Evolutionary conservation across 1,140 invertebrate genomes (phyloP), one percentile per base, ranked within the genome.

Genomic region (Brachionus koreanus): DNA sequence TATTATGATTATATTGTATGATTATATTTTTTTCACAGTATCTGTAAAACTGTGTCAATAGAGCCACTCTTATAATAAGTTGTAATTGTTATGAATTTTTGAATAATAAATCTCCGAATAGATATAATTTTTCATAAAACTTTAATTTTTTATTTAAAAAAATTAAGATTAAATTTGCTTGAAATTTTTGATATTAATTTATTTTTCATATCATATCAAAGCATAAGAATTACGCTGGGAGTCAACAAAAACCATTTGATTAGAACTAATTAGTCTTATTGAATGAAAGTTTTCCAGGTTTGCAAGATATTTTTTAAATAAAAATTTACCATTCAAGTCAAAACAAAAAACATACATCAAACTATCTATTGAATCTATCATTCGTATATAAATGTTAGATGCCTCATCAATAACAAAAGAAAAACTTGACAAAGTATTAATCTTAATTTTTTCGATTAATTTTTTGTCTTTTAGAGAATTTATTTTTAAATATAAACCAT

Each of bases 361-460:
- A 43, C 13, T 46, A 19, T 33, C 19, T 7, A 3, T 35, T 16
- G 25, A 29, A 29, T 46, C 69, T 1, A 25, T 46, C 69, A 74
- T 74, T 42, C 69, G 16, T 12, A 74, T 74, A 25, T 25, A 74
- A 25, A 74, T 46, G 46, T 46, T 46, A 19, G 39, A 23, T 29
- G 43, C 69, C 29, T 74, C 69, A 35, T 74, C 42, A 29, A 74
- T 46, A 3, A 46, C 29, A 74, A 46, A 35, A 19, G 19, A 74
- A 74, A 33, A 74, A 74, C 69, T 74, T 12, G 69, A 74, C 10
- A 23, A 42, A 19, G 69, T 46, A 74, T 74, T 69, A 37, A 69
- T 69, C 37, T 19, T 37, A 16, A 69, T 39, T 39, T 39, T 39
- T 37, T 16, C 65, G 16, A 69, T 69, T 23, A 19, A 16, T 5